Evolutionary conservation across 2,113 vertebrate genomes (phyloP).

Genomic region (Columbina picui): DNA sequence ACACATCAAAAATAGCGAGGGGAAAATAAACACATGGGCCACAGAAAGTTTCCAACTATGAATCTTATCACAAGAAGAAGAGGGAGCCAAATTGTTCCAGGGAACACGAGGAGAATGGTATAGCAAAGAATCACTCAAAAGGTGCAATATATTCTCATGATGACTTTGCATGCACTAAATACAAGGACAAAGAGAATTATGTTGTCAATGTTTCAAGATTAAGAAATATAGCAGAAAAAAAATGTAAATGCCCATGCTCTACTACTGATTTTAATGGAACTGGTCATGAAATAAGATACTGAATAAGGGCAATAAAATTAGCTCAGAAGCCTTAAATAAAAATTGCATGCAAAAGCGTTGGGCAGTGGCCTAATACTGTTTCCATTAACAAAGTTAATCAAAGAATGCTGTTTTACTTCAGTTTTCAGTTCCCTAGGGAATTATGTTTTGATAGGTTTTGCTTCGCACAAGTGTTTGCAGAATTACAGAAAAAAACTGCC

Average conservation of each 20-base stretch:
- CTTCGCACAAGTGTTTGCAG: not conserved
- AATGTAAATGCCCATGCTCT: not conserved
- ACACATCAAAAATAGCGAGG: not conserved
- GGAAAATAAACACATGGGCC: not conserved
- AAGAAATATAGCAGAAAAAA: not conserved
- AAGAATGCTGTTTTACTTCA: not conserved
- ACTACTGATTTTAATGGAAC: not conserved
- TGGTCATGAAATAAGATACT: not conserved
- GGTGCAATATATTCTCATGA: not conserved
- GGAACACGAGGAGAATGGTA: not conserved
- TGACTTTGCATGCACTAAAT: not conserved
- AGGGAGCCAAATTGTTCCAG: not conserved
- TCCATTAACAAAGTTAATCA: not conserved
- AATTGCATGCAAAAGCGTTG: not conserved
- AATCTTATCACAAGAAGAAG: not conserved
- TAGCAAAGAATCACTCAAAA: not conserved
- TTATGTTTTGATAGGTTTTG: not conserved
- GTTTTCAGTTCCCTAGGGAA: not conserved
- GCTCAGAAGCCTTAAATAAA: not conserved
- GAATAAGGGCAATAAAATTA: not conserved
- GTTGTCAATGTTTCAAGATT: not conserved
- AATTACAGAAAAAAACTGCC: not conserved
- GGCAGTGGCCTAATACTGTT: not conserved
- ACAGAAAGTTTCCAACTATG: not conserved
- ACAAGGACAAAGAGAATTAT: conserved; percentile 3